These are phyloP conservation scores for Ctenopoma kingsleyae DNA, from an alignment of 2,797 vertebrate genomes.

Conservation along the genomic window DNA sequence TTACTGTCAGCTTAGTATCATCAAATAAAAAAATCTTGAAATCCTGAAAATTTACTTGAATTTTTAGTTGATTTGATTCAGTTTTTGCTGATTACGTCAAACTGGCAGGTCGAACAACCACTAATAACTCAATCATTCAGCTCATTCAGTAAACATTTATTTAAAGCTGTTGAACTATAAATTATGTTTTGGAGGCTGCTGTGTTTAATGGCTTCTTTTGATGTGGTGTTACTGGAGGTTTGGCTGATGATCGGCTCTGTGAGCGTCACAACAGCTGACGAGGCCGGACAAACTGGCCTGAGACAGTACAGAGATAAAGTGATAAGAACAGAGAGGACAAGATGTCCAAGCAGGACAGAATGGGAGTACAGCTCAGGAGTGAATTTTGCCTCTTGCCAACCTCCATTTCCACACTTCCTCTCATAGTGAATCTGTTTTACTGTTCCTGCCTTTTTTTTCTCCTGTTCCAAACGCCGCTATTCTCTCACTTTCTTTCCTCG, in stretches of 20 bases:
- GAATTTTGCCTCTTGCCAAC: slow-evolving; percentile 19
- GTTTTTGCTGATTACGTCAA: slow-evolving; percentile 19
- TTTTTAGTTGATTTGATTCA: background rate
- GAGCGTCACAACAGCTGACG: slow-evolving; percentile 36
- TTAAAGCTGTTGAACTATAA: background rate
- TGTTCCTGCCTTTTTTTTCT: slow-evolving; percentile 11
- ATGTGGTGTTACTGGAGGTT: slow-evolving; percentile 20
- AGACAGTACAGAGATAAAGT: slow-evolving; percentile 55
- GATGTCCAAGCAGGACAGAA: slow-evolving; percentile 48
- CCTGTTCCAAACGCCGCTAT: slow-evolving; percentile 3
- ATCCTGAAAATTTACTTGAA: slow-evolving; percentile 4
- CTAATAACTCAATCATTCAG: background rate
- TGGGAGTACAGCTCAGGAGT: slow-evolving; percentile 26
- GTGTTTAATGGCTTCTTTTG: slow-evolving; percentile 27
- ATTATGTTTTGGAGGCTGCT: slow-evolving; percentile 9
- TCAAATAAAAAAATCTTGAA: background rate
- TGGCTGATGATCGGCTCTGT: slow-evolving; percentile 27
- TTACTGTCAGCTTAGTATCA: too few species aligned
- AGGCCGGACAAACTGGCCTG: slow-evolving; percentile 37
- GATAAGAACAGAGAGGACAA: slow-evolving; percentile 55
- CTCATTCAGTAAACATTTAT: slow-evolving; percentile 6
- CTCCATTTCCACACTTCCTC: slow-evolving; percentile 53
- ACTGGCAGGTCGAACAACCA: background rate
- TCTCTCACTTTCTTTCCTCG: slow-evolving; percentile 43
- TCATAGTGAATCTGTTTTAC: slow-evolving; percentile 39